Conservation (phyloP, 1,140 invertebrate genomes). For the Cydia strobilella region DNA sequence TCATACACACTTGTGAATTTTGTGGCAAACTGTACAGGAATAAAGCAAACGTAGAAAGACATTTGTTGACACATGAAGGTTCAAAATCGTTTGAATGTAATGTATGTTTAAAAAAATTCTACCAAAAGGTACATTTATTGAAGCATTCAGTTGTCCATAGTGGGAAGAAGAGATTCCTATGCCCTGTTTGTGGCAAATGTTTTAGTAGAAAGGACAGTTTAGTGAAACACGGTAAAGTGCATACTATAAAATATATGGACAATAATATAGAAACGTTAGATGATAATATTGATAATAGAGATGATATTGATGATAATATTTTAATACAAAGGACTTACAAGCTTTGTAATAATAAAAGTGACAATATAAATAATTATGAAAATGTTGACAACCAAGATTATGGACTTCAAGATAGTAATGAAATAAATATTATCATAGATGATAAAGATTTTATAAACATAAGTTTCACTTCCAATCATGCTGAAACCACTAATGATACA, state of each 20-base stretch:
- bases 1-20: background rate
- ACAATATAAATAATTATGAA: background rate
- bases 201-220: conserved; percentile 6
- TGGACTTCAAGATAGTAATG: background rate
- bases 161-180: background rate
- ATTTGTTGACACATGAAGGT: background rate
- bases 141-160: conserved; percentile 8
- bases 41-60: background rate
- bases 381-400: background rate
- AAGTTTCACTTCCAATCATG: background rate
- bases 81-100: background rate
- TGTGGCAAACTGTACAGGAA: background rate
- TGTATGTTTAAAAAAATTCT: conserved; percentile 7
- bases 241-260: background rate
- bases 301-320: background rate
- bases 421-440: too few species aligned
- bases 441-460: background rate
- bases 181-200: background rate
- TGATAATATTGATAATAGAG: background rate
- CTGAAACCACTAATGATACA: background rate
- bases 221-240: background rate
- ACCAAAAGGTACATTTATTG: background rate
- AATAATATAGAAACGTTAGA: background rate
- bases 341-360: background rate
- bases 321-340: background rate